Percentiles rank a stretch among this genome's conserved stretches.
Conservation (phyloP, 2,113 vertebrate genomes). For the Urocynchramus pylzowi region DNA sequence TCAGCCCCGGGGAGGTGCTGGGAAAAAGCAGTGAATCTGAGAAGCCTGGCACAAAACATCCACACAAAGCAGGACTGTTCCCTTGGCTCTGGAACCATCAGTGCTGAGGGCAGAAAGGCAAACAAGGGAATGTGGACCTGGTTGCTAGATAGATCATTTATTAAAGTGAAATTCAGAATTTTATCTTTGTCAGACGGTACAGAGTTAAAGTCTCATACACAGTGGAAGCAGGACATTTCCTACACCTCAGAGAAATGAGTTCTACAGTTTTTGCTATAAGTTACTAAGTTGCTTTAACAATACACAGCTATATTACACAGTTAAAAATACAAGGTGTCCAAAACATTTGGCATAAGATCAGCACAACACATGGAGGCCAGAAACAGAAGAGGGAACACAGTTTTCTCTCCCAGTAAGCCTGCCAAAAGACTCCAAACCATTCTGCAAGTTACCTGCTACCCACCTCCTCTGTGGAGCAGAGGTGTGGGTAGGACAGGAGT, state of each 20-base stretch:
- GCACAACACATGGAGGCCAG: constrained; percentile 70
- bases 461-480: neutral
- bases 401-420: constrained; percentile 39
- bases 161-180: constrained; percentile 71
- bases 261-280: constrained; percentile 66
- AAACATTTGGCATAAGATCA: constrained; percentile 73
- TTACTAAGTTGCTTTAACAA: constrained; percentile 71
- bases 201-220: constrained; percentile 70
- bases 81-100: neutral
- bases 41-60: neutral
- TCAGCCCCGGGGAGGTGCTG: neutral
- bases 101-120: neutral
- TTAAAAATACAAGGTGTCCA: constrained; percentile 75
- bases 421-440: neutral
- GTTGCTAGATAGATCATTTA: constrained; percentile 74
- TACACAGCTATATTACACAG: constrained; percentile 75
- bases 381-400: constrained; percentile 70
- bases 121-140: neutral
- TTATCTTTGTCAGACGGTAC: constrained; percentile 67
- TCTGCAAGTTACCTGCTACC: neutral
- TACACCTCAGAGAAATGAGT: constrained; percentile 57
- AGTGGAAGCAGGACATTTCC: constrained; percentile 66
- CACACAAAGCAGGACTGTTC: neutral
- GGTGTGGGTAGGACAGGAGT: neutral
- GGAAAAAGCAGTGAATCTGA: neutral